Evolutionary conservation across 2,797 vertebrate genomes (phyloP).

Genomic region (Argyrosomus regius): DNA sequence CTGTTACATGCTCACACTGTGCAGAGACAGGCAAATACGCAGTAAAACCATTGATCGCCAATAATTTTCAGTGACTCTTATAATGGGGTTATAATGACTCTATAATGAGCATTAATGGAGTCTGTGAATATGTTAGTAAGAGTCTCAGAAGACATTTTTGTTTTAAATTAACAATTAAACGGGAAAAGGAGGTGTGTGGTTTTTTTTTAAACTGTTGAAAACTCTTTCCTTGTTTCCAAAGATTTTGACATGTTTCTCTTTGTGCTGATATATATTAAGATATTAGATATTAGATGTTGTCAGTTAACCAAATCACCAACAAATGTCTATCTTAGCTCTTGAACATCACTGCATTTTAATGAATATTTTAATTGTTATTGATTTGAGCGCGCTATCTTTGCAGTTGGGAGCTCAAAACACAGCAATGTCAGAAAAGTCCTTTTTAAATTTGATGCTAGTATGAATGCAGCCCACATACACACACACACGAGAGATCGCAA

Average conservation of each 20-base stretch:
- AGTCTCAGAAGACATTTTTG: background rate
- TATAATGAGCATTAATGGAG: constrained; percentile 16
- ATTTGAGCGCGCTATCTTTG: background rate
- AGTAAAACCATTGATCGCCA: constrained; percentile 5
- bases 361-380: background rate
- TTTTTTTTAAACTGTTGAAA: background rate
- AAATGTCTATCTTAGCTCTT: background rate
- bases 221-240: background rate
- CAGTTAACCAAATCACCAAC: background rate
- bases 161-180: constrained; percentile 1
- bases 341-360: constrained; percentile 1
- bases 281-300: background rate
- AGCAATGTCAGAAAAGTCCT: constrained; percentile 8
- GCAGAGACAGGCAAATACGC: constrained; percentile 37
- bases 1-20: constrained; percentile 56
- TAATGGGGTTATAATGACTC: background rate
- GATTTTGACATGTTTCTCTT: background rate
- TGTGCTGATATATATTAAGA: background rate
- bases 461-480: constrained; percentile 45
- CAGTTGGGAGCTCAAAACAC: background rate
- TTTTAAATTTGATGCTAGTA: constrained; percentile 26
- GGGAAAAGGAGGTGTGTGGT: background rate
- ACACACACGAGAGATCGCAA: constrained; percentile 50
- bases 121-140: constrained; percentile 6
- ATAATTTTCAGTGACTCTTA: background rate